Base-by-base conservation (phyloP, 53 echinoderm and acorn worm species). In the Holothuria leucospilota region DNA sequence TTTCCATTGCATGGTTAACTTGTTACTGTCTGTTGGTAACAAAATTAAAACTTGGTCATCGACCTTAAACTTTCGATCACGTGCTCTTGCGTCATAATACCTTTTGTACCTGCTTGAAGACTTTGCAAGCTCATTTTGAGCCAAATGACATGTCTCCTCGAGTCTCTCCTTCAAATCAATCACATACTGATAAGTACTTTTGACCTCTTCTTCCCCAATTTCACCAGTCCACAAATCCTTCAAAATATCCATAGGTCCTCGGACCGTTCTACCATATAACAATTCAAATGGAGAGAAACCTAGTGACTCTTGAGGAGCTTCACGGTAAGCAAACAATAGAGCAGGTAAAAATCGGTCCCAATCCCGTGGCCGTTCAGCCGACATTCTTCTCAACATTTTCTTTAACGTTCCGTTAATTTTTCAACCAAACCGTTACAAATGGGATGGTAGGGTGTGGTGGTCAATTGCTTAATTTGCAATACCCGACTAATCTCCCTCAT, bases 1-100 rank as follows among this genome's bases (percentile, higher is more conserved):
- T 66, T 78, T 90, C 90, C 86, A 90, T 42, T 87, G 87, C 73
- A 91, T 83, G 14, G 81, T 30, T 8, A 87, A 84, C 25, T 90
- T 86, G 72, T 86, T 90, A n/a, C n/a, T n/a, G n/a, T n/a, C n/a
- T n/a, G n/a, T n/a, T n/a, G n/a, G n/a, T n/a, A n/a, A n/a, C n/a
- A n/a, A n/a, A n/a, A n/a, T n/a, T n/a, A n/a, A n/a, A n/a, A n/a
- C n/a, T n/a, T n/a, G n/a, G n/a, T n/a, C n/a, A n/a, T n/a, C n/a
- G n/a, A n/a, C n/a, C n/a, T n/a, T n/a, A n/a, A n/a, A n/a, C n/a
- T n/a, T n/a, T 39, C 82, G 11, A 25, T 81, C 77, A 13, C 69
- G 14, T 10, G 53, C 40, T 40, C 60, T 85, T 5, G 58, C 26
- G 26, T 90, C 85, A 69, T 85, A 90, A 84, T 78, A 85, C 5